Evolutionary conservation across 2,113 vertebrate species (phyloP).

Genomic region (Sphyrna mokarran): DNA sequence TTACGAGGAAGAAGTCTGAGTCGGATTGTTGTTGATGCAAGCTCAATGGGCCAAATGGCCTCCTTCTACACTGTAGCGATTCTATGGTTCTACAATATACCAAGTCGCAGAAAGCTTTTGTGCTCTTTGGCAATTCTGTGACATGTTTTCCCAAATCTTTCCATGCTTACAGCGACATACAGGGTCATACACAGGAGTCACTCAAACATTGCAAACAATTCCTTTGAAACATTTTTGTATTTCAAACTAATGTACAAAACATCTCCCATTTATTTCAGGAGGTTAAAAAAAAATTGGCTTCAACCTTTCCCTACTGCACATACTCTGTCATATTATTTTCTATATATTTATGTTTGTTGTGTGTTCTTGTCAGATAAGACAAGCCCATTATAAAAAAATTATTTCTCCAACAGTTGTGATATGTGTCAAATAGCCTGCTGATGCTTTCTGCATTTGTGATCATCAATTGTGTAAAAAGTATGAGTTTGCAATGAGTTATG

Average conservation of each 20-base stretch:
- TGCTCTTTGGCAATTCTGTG: background rate
- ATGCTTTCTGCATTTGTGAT: constrained; percentile 26
- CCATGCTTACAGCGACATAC: background rate
- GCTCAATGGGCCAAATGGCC: too few relatives aligned
- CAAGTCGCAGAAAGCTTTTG: background rate
- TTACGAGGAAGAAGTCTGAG: too few relatives aligned
- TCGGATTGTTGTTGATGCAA: too few relatives aligned
- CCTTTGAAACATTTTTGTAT: background rate
- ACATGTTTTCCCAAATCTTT: background rate
- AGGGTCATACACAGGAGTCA: background rate
- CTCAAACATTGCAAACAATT: background rate
- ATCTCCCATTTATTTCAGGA: background rate
- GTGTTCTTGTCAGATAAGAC: background rate
- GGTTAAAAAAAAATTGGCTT: background rate
- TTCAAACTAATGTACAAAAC: background rate
- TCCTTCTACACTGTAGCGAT: too few relatives aligned
- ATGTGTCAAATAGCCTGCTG: background rate
- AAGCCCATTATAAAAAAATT: background rate
- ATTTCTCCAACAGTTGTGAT: background rate
- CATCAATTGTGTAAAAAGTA: constrained; percentile 41
- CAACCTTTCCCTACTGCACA: background rate
- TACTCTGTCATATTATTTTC: background rate
- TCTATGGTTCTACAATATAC: too few relatives aligned
- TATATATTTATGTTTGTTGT: background rate
- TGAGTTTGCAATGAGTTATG: constrained; percentile 34